Percentiles rank a stretch among this genome's conserved stretches.
phyloP scores from a whole-genome alignment of 2,888 invertebrate species.

The Notocelia uddmanniana region DNA sequence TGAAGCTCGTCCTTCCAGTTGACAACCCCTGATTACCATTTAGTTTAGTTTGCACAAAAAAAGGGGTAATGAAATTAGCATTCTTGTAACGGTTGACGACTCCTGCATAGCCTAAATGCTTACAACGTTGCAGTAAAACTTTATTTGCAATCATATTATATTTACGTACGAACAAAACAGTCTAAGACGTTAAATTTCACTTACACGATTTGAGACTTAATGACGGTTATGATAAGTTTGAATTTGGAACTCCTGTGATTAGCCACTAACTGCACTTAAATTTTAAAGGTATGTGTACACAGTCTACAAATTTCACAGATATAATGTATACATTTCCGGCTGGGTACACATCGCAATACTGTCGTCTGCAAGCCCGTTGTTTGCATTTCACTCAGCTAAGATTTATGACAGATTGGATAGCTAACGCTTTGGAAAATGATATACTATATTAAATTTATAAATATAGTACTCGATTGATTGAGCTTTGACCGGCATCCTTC shows the following conservation, averaged over 20 bases:
- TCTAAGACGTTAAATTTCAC: background rate
- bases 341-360: conserved; percentile 40
- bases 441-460: background rate
- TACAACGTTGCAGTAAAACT: conserved; percentile 16
- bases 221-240: background rate
- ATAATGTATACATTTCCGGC: conserved; percentile 39
- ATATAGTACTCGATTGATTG: too few species aligned
- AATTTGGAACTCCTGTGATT: background rate
- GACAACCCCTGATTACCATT: conserved; percentile 8
- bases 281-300: background rate
- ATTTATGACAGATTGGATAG: conserved; percentile 37
- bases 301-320: conserved; percentile 30
- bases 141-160: conserved; percentile 15
- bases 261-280: conserved; percentile 3
- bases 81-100: conserved; percentile 11
- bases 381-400: conserved; percentile 41
- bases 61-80: conserved; percentile 9
- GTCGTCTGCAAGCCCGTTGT: conserved; percentile 43
- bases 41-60: conserved; percentile 12
- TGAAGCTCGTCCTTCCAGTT: conserved; percentile 7
- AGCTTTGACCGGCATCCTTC: too few species aligned
- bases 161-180: background rate
- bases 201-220: background rate
- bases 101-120: conserved; percentile 20
- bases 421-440: conserved; percentile 13